Evolutionary conservation across 2,113 vertebrate species (phyloP).

Genomic region (Falco punctatus): DNA sequence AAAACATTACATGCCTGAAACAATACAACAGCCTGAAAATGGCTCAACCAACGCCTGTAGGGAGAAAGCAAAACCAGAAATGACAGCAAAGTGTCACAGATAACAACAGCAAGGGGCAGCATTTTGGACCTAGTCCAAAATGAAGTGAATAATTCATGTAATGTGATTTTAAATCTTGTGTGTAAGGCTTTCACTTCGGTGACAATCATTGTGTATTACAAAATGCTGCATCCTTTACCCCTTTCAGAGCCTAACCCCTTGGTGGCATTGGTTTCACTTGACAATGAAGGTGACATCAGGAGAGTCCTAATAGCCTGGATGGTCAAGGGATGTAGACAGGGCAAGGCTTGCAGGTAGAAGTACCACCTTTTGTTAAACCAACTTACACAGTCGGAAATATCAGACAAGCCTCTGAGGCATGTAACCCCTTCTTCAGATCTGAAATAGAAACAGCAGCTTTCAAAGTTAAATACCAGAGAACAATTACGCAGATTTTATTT

Average conservation of each 20-base stretch:
- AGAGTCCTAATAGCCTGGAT: not conserved
- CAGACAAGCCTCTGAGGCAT: not conserved
- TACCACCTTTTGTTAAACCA: not conserved
- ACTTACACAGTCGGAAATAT: not conserved
- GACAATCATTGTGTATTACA: not conserved
- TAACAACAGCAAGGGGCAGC: not conserved
- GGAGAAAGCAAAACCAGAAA: not conserved
- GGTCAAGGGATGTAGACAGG: not conserved
- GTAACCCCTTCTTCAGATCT: not conserved
- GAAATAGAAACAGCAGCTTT: conserved; percentile 16
- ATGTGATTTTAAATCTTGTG: not conserved
- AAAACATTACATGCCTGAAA: not conserved
- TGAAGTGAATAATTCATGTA: not conserved
- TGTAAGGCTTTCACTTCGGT: not conserved
- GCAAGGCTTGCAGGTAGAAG: not conserved
- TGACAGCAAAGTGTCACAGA: not conserved
- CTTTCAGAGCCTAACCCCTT: not conserved
- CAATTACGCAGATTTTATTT: not conserved
- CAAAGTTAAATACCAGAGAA: not conserved
- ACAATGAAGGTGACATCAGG: not conserved
- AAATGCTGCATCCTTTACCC: not conserved
- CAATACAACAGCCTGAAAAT: not conserved
- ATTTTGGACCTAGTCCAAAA: not conserved
- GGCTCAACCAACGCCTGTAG: not conserved
- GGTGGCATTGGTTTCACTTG: not conserved